Conservation (phyloP, 2,888 invertebrate genomes). For the Melolontha melolontha region DNA sequence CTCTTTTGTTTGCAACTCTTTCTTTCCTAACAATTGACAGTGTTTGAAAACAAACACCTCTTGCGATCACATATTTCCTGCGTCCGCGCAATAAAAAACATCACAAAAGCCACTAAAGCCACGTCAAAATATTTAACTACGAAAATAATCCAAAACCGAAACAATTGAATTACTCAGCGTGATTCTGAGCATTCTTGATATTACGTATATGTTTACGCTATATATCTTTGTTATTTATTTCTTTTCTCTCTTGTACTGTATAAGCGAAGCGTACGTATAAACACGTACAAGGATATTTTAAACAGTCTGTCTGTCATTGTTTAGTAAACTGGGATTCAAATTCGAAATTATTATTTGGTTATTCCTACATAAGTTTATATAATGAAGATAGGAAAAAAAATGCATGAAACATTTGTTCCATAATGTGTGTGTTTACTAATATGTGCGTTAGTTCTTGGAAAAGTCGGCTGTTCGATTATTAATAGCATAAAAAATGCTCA, state of each 20-base stretch:
- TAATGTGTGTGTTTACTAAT: constrained; percentile 33
- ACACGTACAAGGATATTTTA: constrained; percentile 43
- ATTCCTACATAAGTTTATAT: constrained; percentile 41
- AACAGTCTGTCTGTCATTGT: constrained; percentile 45
- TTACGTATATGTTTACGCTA: constrained; percentile 44
- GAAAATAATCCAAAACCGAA: constrained; percentile 43
- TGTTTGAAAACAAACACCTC: constrained; percentile 37
- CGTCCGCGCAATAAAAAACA: constrained; percentile 35
- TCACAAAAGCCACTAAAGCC: constrained; percentile 36
- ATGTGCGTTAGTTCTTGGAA: constrained; percentile 31
- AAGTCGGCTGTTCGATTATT: constrained; percentile 20
- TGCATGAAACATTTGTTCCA: constrained; percentile 44
- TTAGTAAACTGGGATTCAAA: constrained; percentile 42
- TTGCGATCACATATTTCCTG: constrained; percentile 37
- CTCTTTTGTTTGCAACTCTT: constrained; percentile 31
- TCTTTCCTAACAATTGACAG: constrained; percentile 32
- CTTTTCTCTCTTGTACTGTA: constrained; percentile 42
- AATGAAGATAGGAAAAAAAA: constrained; percentile 40
- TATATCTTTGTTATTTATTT: constrained; percentile 45
- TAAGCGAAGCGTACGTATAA: constrained; percentile 42
- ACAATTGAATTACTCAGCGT: constrained; percentile 44
- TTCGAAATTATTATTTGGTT: constrained; percentile 43
- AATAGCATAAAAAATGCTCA: constrained; percentile 26
- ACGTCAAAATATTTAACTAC: constrained; percentile 42
- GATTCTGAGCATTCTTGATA: constrained; percentile 37